Evolutionary conservation across 2,113 vertebrate genomes (phyloP).

Genomic region (Perca flavescens): DNA sequence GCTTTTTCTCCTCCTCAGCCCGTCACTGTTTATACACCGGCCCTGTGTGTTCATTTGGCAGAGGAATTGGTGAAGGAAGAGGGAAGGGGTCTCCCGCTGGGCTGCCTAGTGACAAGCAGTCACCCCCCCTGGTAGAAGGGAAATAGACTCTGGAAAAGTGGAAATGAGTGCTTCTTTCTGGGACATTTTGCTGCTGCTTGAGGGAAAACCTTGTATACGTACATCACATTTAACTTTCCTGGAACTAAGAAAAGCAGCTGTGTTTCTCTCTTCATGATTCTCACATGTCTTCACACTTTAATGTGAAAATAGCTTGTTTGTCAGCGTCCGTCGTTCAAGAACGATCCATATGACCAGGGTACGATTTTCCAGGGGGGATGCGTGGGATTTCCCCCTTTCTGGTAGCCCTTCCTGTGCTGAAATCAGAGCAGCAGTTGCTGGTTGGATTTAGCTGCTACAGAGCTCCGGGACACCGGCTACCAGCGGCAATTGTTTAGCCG

Average conservation of each 20-base stretch:
- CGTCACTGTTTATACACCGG: conserved; percentile 41
- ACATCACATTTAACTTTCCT: background rate
- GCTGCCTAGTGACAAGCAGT: conserved; percentile 30
- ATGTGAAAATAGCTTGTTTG: background rate
- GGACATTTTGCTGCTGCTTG: background rate
- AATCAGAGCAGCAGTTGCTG: too few relatives aligned
- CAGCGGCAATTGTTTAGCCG: too few relatives aligned
- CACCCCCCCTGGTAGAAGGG: background rate
- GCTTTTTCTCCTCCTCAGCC: conserved; percentile 13
- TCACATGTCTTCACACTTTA: background rate
- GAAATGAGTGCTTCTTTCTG: conserved; percentile 6
- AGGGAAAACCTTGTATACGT: background rate
- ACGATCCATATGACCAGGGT: background rate
- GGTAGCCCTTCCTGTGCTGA: too few relatives aligned
- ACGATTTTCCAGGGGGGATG: too few relatives aligned
- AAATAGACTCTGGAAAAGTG: background rate
- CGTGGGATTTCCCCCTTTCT: too few relatives aligned
- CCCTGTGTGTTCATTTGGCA: conserved; percentile 48
- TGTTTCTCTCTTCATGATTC: background rate
- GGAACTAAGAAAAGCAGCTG: background rate
- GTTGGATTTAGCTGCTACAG: too few relatives aligned
- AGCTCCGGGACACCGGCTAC: too few relatives aligned
- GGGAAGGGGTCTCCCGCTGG: conserved; percentile 49
- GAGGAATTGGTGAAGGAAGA: conserved; percentile 22
- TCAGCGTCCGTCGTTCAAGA: background rate